These are phyloP conservation scores for Campylorhamphus procurvoides DNA, from an alignment of 2,113 vertebrate species.

Conservation along the genomic window DNA sequence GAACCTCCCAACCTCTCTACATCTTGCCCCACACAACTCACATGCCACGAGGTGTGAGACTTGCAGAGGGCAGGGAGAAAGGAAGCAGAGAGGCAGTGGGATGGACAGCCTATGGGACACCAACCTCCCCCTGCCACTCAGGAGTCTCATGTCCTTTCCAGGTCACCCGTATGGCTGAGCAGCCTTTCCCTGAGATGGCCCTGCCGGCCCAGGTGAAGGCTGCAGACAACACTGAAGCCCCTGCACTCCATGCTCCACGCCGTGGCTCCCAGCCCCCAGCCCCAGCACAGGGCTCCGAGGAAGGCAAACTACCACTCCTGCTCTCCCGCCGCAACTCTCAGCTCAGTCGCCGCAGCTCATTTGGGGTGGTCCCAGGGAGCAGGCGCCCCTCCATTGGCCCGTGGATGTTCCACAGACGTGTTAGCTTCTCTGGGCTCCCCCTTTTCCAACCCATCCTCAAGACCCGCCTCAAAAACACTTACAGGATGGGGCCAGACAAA, in stretches of 20 bases:
- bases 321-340: constrained; percentile 70
- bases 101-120: background rate
- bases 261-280: constrained; percentile 50
- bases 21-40: rapidly evolving
- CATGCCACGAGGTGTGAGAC: rapidly evolving
- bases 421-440: constrained; percentile 79
- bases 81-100: background rate
- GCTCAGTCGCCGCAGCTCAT: constrained; percentile 71
- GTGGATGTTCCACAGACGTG: constrained; percentile 57
- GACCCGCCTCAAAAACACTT: constrained; percentile 65
- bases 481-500: constrained; percentile 53
- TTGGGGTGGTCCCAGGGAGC: constrained; percentile 25
- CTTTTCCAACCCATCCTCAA: constrained; percentile 58
- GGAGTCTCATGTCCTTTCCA: background rate
- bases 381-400: constrained; percentile 72
- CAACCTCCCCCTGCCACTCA: rapidly evolving
- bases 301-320: background rate
- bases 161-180: background rate
- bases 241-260: background rate
- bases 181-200: background rate
- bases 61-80: background rate
- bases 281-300: constrained; percentile 11
- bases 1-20: background rate
- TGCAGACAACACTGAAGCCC: background rate
- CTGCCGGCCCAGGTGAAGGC: constrained; percentile 1